Evolutionary conservation across 2,888 invertebrate genomes (phyloP), one percentile per base, ranked within the genome.

Genomic region (Myathropa florea): DNA sequence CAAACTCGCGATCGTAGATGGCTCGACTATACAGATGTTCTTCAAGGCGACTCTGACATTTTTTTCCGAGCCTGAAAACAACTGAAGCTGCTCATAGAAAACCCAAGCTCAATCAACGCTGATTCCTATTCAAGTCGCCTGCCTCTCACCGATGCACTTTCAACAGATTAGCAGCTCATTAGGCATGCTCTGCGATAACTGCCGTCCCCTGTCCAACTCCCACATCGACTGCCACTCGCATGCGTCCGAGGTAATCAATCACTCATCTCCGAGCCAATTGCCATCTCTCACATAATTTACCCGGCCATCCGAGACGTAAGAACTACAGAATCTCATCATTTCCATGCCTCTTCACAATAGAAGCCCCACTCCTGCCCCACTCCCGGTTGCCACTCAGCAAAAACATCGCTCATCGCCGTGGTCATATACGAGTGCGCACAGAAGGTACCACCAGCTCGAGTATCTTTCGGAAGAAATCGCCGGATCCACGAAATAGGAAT

Each of bases 391-490:
- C 46, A 46, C 4, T 18, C 46, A 18, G 18, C 46, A 18, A 4
- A 18, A 46, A 80, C 81, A 80, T 84, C 81, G 67, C 57, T 84
- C 80, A 76, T 76, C 84, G n/a, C 61, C 60, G 65, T 64, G 60
- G 65, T 26, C 59, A 33, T 33, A 39, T 65, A 71, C 18, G n/a
- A 18, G 18, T n/a, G 46, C 46, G 18, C 46, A n/a, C 46, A 46
- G 46, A n/a, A 46, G 46, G 46, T n/a, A n/a, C 14, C 39, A 6
- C 7, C 18, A n/a, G 4, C 82, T 86, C 86, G 18, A 67, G 75
- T 83, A 71, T 75, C 86, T 21, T 86, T 86, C 78, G 14, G 53
- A 70, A 57, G 64, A 86, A 78, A 83, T 82, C 86, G 61, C 39
- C 57, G 72, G 53, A 71, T 61, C 76, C 68, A 77, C 70, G 73